Base-by-base conservation (phyloP, 2,113 vertebrate species). In the Engystomops pustulosus region DNA sequence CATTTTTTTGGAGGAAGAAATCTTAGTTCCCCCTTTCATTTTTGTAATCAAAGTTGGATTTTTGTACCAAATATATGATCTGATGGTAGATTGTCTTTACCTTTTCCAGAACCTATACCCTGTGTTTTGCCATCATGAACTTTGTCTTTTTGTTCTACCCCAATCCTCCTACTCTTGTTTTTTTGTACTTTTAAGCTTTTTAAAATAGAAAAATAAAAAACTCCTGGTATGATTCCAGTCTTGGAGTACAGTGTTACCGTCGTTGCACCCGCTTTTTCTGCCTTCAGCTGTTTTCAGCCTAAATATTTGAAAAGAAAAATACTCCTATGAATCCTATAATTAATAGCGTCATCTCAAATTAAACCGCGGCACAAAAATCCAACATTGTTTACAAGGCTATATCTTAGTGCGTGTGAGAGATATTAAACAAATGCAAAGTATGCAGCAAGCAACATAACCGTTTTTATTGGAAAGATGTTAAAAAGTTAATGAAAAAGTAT, bases 401-500 rank as follows among this genome's bases (percentile, higher is more conserved):
- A 69, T 68, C 58, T 67, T 69, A 2, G n/a, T n/a, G 62, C 4
- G 80, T 32, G 25, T 60, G 55, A 53, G 58, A 82, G 44, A 72
- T 60, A 82, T 82, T 82, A 82, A 60, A 60, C 32, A 71, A 32
- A 81, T 81, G 80, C 80, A 81, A 81, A 82, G 71, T 23, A 44
- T 72, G 49, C 20, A 72, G 67, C 69, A 32, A 27, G 51, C 58
- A 58, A 70, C 47, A 77, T 72, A 70, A 36, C 62, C 49, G 32
- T 36, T 78, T 84, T 85, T 85, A 85, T 79, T 85, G 75, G 44
- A 12, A 77, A 77, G 75, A 85, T 85, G 83, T 69, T 79, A 85
- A 70, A 69, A 85, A 67, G 27, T 51, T 77, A 84, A 84, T 84
- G 82, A 68, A 84, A 78, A 85, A 70, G 44, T 69, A 79, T 79